Base-by-base conservation (phyloP, 2,888 invertebrate genomes). In the Drosophila barbarae region DNA sequence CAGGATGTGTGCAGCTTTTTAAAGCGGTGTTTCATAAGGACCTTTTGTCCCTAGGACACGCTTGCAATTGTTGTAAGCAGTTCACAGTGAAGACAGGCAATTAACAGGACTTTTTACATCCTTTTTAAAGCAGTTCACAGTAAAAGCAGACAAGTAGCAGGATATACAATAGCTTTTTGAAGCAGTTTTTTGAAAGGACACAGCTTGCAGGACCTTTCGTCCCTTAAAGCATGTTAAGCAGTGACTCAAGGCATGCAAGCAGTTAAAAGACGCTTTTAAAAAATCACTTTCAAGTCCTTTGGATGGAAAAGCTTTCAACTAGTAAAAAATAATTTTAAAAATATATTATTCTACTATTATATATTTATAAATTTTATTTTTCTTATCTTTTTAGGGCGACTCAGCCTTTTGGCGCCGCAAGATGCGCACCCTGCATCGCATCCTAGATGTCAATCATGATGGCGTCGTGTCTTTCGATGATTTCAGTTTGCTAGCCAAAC, bases 391-490 rank as follows among this genome's bases (percentile, higher is more conserved):
- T 5, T 50, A 89, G 89, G 89, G 89, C 6, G 87, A 89, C 42
- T 88, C 87, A 18, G 92, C 93, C 61, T 95, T 96, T 87, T 96
- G 95, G 95, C 92, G 95, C 32, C 92, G 94, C 83, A 96, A 96
- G 90, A 95, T 96, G 93, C 93, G 95, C 34, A 95, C 95, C 0
- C 92, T 96, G 57, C 96, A 96, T 90, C 93, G 93, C 76, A 93
- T 95, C 67, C 90, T 96, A 72, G 96, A 96, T 87, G 92, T 96
- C 0, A 95, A 96, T 90, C 95, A 95, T 86, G 96, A 96, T 80
- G 95, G 96, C 0, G 93, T 96, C 71, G 93, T 96, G 81, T 95
- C 95, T 1, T 95, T 91, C 88, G 95, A 95, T 81, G 96, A 96
- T 88, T 95, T 95, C 89, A 91, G 91, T 85, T 91, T 95, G 46